Base-by-base conservation (phyloP, 2,888 invertebrate species). In the Sphaeridia pumilis region DNA sequence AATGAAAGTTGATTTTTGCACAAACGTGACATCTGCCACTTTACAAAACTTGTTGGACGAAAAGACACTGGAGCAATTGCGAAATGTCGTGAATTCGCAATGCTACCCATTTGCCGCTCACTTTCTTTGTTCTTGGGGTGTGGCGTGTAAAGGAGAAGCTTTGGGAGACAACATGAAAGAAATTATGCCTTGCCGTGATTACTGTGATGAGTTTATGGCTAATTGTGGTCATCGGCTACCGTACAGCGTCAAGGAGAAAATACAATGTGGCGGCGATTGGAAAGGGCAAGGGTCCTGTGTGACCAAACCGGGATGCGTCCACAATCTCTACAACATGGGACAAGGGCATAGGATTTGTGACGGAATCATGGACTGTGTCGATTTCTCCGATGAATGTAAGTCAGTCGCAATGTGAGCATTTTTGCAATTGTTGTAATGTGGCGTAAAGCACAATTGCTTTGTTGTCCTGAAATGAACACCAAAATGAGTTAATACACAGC, bases 31-130 rank as follows among this genome's bases (percentile, higher is more conserved):
- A 46, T 24, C 57, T 79, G 54, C 73, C 86, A 57, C 78, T 79
- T 0, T 52, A 35, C 63, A 63, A 54, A 58, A 54, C 45, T 36
- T 52, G 17, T 36, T 63, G 45, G 63, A 61, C 46, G 60, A 59
- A 28, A 48, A 58, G 44, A 59, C 58, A 12, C 36, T 59, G 46
- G 48, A 58, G n/a, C 59, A 60, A 27, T 66, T 80, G 86, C 56
- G 87, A 85, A 69, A 72, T 10, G 58, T 90, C n/a, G 82, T 90
- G 5, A 90, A 90, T 69, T 87, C 87, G 0, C 89, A 90, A 71
- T 92, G 92, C 69, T 89, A 87, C 66, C 77, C 83, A 58, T 77
- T 86, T 63, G 87, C 90, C 1, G 87, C 86, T 72, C 88, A 92
- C 67, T 89, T 90, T 67, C 80, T 92, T 4, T 92, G 92, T 67